Percentiles rank a stretch among this genome's conserved stretches.
These are phyloP conservation scores for Pogonognathellus flavescens DNA, from an alignment of 1,140 invertebrate species.

Conservation along the genomic window DNA sequence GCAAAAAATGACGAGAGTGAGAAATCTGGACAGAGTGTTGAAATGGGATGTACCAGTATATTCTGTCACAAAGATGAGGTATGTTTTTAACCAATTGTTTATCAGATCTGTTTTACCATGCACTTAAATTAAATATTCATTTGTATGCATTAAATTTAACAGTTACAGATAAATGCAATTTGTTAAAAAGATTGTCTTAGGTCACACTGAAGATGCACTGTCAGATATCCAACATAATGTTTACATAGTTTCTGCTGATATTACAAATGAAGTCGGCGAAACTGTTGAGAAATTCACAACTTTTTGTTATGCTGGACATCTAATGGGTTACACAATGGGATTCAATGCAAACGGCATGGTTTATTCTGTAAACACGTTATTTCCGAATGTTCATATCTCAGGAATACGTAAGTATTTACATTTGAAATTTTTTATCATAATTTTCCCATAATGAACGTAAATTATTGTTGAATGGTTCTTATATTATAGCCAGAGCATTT, in stretches of 20 bases:
- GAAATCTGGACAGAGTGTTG: constrained; percentile 71
- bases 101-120: no score
- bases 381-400: constrained; percentile 77
- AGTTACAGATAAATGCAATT: no score
- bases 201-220: constrained; percentile 87
- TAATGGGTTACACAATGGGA: constrained; percentile 90
- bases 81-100: no score
- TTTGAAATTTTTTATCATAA: neutral
- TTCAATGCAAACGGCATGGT: constrained; percentile 86
- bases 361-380: constrained; percentile 86
- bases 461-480: neutral
- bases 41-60: constrained; percentile 83
- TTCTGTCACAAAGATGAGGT: constrained; percentile 78
- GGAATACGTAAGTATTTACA: constrained; percentile 78
- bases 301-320: constrained; percentile 85
- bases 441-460: neutral
- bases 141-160: neutral
- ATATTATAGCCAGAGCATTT: constrained; percentile 81
- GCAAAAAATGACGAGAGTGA: constrained; percentile 71
- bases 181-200: constrained; percentile 80
- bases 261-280: constrained; percentile 68
- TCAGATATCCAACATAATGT: constrained; percentile 82
- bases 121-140: no score
- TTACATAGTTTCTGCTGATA: constrained; percentile 86
- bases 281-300: constrained; percentile 81